Evolutionary conservation across 1,140 invertebrate species (phyloP).

Genomic region (Probaryconus sp.): DNA sequence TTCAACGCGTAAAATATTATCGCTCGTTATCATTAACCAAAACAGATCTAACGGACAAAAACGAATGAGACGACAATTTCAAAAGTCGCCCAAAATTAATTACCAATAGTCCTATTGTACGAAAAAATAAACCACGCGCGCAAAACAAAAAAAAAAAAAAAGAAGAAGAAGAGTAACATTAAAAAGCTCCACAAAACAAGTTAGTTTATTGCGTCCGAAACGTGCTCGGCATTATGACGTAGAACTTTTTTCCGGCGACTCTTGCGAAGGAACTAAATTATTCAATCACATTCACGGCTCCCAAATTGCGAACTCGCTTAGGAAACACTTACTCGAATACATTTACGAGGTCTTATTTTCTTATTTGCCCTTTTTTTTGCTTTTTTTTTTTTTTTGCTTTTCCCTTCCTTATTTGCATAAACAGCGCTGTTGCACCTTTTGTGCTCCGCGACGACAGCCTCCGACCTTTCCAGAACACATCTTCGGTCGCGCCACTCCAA

Average conservation of each 20-base stretch:
- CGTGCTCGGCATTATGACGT: conserved; percentile 35
- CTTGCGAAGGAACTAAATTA: conserved; percentile 46
- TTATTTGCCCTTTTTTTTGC: too few relatives aligned
- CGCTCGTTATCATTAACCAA: too few relatives aligned
- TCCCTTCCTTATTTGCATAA: conserved; percentile 61
- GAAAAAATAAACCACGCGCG: neutral
- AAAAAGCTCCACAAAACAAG: conserved; percentile 38
- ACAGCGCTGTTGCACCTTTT: conserved; percentile 60
- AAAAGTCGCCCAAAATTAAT: conserved; percentile 12
- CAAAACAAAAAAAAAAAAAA: neutral
- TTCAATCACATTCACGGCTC: conserved; percentile 49
- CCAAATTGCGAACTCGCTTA: conserved; percentile 58
- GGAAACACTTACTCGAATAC: conserved; percentile 56
- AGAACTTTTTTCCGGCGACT: conserved; percentile 21
- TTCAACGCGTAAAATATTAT: too few relatives aligned
- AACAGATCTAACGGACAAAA: too few relatives aligned
- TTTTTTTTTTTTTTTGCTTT: too few relatives aligned
- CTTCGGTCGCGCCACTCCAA: too few relatives aligned
- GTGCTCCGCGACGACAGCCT: conserved; percentile 36
- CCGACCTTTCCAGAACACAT: conserved; percentile 35
- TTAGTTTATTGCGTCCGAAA: conserved; percentile 32
- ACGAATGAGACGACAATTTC: too few relatives aligned
- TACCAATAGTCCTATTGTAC: too few relatives aligned
- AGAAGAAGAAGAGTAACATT: neutral
- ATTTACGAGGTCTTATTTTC: conserved; percentile 51